Evolutionary conservation across 2,797 vertebrate species (phyloP), one percentile per base, ranked within the genome.

Genomic region (Salmo trutta): DNA sequence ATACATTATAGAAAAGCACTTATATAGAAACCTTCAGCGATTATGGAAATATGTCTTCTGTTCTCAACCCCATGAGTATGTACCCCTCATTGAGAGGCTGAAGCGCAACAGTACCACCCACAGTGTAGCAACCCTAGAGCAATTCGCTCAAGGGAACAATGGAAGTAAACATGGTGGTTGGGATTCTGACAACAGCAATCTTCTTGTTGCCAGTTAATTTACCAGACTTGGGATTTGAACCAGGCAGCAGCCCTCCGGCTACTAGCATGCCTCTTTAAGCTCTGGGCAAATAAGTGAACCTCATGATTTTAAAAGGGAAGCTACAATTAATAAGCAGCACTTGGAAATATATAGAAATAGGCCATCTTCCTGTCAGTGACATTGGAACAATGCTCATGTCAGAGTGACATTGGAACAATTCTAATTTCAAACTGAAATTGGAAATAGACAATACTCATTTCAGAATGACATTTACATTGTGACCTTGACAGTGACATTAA

Each of bases 391-490:
- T 41, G 41, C 41, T 41, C 41, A 41, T 41, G 41, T 74, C 19
- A 47, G 10, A 47, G 41, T 47, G 10, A 3, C 41, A 3, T 47
- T 47, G 41, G 10, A 47, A 47, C 41, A 14, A 47, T 47, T 47
- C 2, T 47, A 3, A 47, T 47, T 47, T 47, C 41, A 47, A 10
- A 47, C 41, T 47, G 41, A 47, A 14, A 47, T 47, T 47, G 8
- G 59, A 64, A 24, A 68, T 33, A n/a, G 66, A 36, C n/a, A 72
- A 62, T 41, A 41, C 62, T 47, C 15, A 78, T 68, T 24, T 74
- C 19, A 47, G 41, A 47, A 14, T 47, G 41, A 47, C 10, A 47
- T 47, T 47, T 12, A 47, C 10, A 47, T 12, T 47, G 14, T 47
- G 41, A 47, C 41, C 41, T 12, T 27, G 15, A 4, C 47, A 47